Evolutionary conservation across 2,797 vertebrate species (phyloP), one percentile per base, ranked within the genome.

Genomic region (Trematomus bernacchii): DNA sequence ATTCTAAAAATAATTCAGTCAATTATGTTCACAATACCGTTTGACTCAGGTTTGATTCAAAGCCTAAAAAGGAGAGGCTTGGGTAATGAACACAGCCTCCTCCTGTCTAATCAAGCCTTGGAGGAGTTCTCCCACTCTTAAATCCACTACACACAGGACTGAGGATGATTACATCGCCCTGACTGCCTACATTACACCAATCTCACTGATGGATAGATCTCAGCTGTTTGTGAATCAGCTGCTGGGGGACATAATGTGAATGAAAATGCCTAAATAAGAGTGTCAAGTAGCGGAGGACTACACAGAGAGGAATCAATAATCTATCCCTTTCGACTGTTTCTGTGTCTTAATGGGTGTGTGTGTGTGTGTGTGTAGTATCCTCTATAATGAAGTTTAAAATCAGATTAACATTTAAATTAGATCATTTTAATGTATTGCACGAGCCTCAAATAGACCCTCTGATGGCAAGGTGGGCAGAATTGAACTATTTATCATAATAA

Each of bases 21-120:
- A 83, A 63, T 80, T 77, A 76, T 42, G 63, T 60, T 42, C 52
- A 62, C 64, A 65, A 76, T 66, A 76, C 60, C 46, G 37, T 48
- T 65, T 0, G 3, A 65, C 69, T 79, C 18, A 6, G 43, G 50
- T 47, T 66, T 66, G 64, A 81, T 53, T 79, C 21, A 53, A 54
- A 69, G 40, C 65, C 71, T 73, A 63, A 71, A 66, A 70, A 66
- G 27, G 60, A 69, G 66, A 71, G 2, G 8, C 37, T 55, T 14
- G 10, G 63, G 83, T 84, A 70, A 87, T 83, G 84, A 87, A 78
- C 82, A 58, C 71, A 61, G 73, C 69, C 51, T 63, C 80, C 77
- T 73, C 66, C 42, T 58, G 46, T 69, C 80, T 71, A 74, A 85
- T 90, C 79, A 74, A 74, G 58, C 60, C 54, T 16, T 52, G 78